Evolutionary conservation across 2,797 vertebrate genomes (phyloP), one percentile per base, ranked within the genome.

Genomic region (Spinus pinus): DNA sequence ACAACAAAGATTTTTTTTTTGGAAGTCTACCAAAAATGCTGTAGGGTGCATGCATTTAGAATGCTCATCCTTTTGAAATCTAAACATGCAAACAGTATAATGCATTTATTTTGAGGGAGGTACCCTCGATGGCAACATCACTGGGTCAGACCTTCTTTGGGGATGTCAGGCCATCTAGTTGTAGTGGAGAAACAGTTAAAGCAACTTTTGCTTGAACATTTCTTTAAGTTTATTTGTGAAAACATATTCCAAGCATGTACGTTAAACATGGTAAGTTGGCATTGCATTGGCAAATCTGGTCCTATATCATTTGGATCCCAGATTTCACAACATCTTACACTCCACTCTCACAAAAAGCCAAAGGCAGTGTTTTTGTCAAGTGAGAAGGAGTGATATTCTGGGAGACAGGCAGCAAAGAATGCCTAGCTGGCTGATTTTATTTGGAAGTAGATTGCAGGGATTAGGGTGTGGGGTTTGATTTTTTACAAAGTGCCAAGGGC

Each of bases 321-420:
- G 72, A 93, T 83, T 96, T 94, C 61, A 81, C 65, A 88, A 56
- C 71, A 91, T 83, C 72, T 91, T 89, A 72, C 4, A 0, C 27
- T 80, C 47, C 2, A 1, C 39, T 92, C 28, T 47, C 64, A 72
- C 1, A 2, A 83, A 94, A 93, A 94, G 66, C 81, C 88, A 81
- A 92, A 95, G 88, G 66, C 88, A 92, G 67, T 78, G 57, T 83
- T 92, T 93, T 92, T 79, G 31, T 94, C 79, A 85, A 91, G 88
- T 65, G 89, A 83, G 53, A 47, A 80, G 57, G 84, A 89, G 70
- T 49, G 61, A 75, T 85, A 80, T n/a, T 47, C 61, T 64, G 53
- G n/a, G 79, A 86, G 42, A 87, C 67, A 93, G 81, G 86, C 6
- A 3, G 61, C 12, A 10, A 53, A 54, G 74, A 95, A 82, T 22